A percentile compares a stretch with the other conserved stretches of the same genome.
These are phyloP conservation scores for Coelinius sp. DNA, from an alignment of 2,888 invertebrate genomes.

Conservation along the genomic window DNA sequence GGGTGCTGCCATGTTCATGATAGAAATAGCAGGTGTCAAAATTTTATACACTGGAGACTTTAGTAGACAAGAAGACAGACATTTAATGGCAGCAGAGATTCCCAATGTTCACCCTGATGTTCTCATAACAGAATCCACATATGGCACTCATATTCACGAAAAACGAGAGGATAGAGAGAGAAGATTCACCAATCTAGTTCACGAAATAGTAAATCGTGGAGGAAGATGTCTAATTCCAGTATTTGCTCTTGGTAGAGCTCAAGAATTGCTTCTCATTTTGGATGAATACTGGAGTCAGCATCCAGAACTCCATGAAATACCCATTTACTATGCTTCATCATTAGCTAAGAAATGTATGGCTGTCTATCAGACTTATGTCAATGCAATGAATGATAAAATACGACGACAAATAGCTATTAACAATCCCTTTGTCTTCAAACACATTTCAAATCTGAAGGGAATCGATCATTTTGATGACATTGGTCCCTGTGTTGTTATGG, in stretches of 20 bases:
- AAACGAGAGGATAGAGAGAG: constrained; percentile 96
- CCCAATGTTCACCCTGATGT: constrained; percentile 97
- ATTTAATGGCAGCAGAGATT: constrained; percentile 99
- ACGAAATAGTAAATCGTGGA: constrained; percentile 97
- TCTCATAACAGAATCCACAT: constrained; percentile 97
- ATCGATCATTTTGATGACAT: constrained; percentile 99
- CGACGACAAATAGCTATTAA: constrained; percentile 96
- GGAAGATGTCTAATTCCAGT: constrained; percentile 98
- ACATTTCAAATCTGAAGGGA: constrained; percentile 96
- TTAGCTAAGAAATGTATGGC: constrained; percentile 99
- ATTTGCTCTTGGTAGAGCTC: constrained; percentile 97
- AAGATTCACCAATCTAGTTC: constrained; percentile 92
- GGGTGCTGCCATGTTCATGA: constrained; percentile 99
- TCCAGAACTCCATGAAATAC: constrained; percentile 97
- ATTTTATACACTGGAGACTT: constrained; percentile 98
- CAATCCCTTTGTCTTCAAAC: constrained; percentile 98
- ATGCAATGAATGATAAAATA: constrained; percentile 99
- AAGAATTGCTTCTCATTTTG: constrained; percentile 91
- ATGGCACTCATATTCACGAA: constrained; percentile 99
- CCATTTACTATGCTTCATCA: constrained; percentile 99
- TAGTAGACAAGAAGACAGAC: constrained; percentile 97
- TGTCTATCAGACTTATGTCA: constrained; percentile 99
- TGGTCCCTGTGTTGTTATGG: constrained; percentile 99
- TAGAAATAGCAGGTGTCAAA: constrained; percentile 96
- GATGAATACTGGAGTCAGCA: constrained; percentile 99